A percentile compares a stretch with the other conserved stretches of the same genome.
These are phyloP conservation scores for Psittacara wagleri DNA, from an alignment of 2,113 vertebrate genomes.

Conservation along the genomic window DNA sequence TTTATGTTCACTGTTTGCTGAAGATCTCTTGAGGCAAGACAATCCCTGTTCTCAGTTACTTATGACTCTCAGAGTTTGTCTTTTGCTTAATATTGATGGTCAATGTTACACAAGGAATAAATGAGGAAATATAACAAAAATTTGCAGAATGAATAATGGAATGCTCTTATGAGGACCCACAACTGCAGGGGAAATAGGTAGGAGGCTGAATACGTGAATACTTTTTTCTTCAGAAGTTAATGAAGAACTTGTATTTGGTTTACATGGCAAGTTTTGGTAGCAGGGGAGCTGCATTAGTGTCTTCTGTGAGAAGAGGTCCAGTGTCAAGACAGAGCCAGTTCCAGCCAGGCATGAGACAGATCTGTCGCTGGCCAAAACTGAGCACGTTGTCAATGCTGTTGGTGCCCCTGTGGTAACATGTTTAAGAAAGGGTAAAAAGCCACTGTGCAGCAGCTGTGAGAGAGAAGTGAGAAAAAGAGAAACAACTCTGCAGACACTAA, in stretches of 20 bases:
- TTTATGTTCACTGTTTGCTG: not conserved
- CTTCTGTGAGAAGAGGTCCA: not conserved
- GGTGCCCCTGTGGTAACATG: not conserved
- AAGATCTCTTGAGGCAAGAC: not conserved
- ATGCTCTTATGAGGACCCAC: not conserved
- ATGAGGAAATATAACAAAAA: not conserved
- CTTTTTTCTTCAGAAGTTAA: not conserved
- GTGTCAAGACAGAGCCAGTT: fast-evolving
- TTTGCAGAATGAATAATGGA: not conserved
- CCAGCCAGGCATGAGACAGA: not conserved
- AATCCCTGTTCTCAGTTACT: not conserved
- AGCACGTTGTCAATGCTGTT: not conserved
- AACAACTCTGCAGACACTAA: not conserved
- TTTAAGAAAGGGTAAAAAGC: not conserved
- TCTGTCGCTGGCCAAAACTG: not conserved
- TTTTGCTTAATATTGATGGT: not conserved
- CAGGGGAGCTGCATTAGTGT: not conserved
- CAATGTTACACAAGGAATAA: not conserved
- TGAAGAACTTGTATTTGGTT: not conserved
- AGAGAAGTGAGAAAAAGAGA: not conserved
- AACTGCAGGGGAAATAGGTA: not conserved
- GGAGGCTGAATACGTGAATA: not conserved
- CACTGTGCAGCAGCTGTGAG: not conserved
- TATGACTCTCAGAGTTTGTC: not conserved
- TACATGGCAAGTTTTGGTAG: not conserved